Evolutionary conservation across 2,888 invertebrate genomes (phyloP), one percentile per base, ranked within the genome.

Genomic region (Diploptera punctata): DNA sequence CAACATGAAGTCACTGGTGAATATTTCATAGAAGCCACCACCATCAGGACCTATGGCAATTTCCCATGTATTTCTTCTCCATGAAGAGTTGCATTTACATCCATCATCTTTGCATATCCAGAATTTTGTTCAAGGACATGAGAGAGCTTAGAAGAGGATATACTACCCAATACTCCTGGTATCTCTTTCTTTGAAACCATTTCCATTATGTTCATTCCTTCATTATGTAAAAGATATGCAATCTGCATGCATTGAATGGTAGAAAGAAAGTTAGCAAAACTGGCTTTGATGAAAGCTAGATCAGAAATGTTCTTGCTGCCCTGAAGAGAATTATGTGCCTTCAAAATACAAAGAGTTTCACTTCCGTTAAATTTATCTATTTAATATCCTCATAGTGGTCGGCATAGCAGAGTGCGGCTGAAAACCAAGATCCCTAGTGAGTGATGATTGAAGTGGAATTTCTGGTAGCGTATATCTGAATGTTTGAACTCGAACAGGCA

Each of bases 341-440:
- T 49, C 18, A n/a, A 49, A n/a, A 49, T 49, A n/a, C 49, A 49
- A n/a, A n/a, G 4, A 49, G 49, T n/a, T 49, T 49, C n/a, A n/a
- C 49, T 49, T 9, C n/a, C n/a, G 49, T 38, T 13, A 13, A 38
- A 38, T 38, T 38, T 13, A 13, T n/a, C 4, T 13, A 49, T 49
- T 49, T 49, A 4, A 4, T 49, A 5, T n/a, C 13, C 49, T n/a
- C 49, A n/a, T 18, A n/a, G 5, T 49, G 18, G 7, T 49, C 18
- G 5, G 43, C 18, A 13, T n/a, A n/a, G 49, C n/a, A 49, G 5
- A 49, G 49, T 5, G 49, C n/a, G n/a, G 49, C 49, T n/a, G 49
- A 49, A 9, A 49, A 18, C 13, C 49, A 49, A n/a, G 7, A 5
- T 18, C 49, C 18, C 13, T 4, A 18, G 49, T 49, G n/a, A 49